Percentiles rank a stretch among this genome's conserved stretches.
Evolutionary conservation across 2,797 vertebrate genomes (phyloP).

Genomic region (Podarcis lilfordi): DNA sequence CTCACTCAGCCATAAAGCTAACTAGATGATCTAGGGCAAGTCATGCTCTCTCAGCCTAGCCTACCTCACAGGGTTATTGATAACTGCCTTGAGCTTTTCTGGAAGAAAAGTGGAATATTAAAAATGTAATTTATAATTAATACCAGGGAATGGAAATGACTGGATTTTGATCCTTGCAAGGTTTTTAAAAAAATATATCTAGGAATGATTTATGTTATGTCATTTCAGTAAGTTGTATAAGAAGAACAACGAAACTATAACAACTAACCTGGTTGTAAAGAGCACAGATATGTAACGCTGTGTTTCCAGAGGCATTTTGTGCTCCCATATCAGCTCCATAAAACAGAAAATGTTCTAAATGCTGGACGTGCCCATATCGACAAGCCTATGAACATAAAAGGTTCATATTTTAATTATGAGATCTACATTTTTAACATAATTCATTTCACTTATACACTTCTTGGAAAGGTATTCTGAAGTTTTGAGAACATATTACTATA

Average conservation of each 20-base stretch:
- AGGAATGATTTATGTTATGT: background rate
- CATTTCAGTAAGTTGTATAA: background rate
- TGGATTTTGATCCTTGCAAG: background rate
- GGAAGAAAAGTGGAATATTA: background rate
- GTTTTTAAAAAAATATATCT: background rate
- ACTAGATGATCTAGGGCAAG: too few species aligned
- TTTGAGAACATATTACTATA: background rate
- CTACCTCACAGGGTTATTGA: too few species aligned
- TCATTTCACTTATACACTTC: background rate
- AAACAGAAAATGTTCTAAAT: constrained; percentile 94
- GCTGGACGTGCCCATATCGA: constrained; percentile 91
- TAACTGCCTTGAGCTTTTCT: background rate
- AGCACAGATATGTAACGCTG: constrained; percentile 93
- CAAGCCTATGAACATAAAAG: constrained; percentile 82
- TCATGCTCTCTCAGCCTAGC: too few species aligned
- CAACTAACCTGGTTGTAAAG: constrained; percentile 95
- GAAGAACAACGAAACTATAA: background rate
- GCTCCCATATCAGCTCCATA: constrained; percentile 93
- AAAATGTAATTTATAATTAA: background rate
- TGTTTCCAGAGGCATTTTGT: constrained; percentile 95
- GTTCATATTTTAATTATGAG: background rate
- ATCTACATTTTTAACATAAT: background rate
- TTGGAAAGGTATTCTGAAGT: background rate
- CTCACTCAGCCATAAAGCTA: too few species aligned
- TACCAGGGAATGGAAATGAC: background rate